Conservation (phyloP, 1,140 invertebrate species). For the Leptinotarsa texana region DNA sequence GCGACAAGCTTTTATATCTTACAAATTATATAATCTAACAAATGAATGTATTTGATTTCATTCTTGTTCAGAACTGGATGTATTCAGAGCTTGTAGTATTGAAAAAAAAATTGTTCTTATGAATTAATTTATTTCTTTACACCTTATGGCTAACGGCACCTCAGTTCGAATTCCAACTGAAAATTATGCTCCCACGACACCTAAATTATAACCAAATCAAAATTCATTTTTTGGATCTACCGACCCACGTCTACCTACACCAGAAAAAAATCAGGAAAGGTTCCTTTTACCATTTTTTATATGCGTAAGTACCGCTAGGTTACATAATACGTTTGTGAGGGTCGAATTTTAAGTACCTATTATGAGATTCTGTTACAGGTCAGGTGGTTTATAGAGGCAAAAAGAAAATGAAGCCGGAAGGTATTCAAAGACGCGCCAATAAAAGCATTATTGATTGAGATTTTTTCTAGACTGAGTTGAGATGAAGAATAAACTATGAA, state of each 20-base stretch:
- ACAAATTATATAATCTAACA: too few relatives aligned
- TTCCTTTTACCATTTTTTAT: not conserved
- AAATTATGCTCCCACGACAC: not conserved
- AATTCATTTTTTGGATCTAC: not conserved
- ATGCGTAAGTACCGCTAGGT: constrained; percentile 7
- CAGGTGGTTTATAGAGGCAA: constrained; percentile 30
- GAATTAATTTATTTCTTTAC: not conserved
- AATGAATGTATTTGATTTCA: too few relatives aligned
- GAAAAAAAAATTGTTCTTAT: too few relatives aligned
- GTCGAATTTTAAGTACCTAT: constrained; percentile 24
- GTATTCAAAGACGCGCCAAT: not conserved
- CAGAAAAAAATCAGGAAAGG: not conserved
- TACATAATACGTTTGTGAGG: constrained; percentile 10
- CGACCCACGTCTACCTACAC: not conserved
- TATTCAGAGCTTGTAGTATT: too few relatives aligned
- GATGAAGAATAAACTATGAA: too few relatives aligned
- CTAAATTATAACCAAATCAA: not conserved
- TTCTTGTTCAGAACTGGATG: too few relatives aligned
- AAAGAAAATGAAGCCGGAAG: constrained; percentile 18
- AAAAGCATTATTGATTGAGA: too few relatives aligned
- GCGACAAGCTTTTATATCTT: too few relatives aligned
- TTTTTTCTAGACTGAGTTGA: too few relatives aligned
- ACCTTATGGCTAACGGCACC: not conserved
- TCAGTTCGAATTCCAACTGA: not conserved
- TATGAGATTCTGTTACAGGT: constrained; percentile 34